Conservation (phyloP, 2,888 invertebrate species). For the Sinhomidia bicolor region DNA sequence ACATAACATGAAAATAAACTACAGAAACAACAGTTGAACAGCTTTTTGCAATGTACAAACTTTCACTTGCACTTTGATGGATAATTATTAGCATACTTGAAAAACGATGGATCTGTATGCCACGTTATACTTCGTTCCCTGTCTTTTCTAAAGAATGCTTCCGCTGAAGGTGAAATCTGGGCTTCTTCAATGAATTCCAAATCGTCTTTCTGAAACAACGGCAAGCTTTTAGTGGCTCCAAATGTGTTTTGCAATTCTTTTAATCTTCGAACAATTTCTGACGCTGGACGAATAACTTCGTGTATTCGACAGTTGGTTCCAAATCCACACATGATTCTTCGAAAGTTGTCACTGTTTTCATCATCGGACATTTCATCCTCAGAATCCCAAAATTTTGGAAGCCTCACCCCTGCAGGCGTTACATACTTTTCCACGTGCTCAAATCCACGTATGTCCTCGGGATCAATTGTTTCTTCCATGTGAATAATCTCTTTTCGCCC, state of each 20-base stretch:
- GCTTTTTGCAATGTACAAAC: not conserved
- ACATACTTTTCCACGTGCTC: slow-evolving; percentile 62
- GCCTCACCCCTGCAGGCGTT: slow-evolving; percentile 32
- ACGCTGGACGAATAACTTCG: slow-evolving; percentile 68
- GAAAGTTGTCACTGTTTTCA: slow-evolving; percentile 65
- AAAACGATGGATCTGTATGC: slow-evolving; percentile 61
- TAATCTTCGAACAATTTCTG: slow-evolving; percentile 63
- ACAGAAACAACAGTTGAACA: too few species aligned
- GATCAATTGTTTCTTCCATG: slow-evolving; percentile 57
- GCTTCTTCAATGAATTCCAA: not conserved
- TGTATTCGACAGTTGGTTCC: slow-evolving; percentile 66
- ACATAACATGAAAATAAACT: not conserved
- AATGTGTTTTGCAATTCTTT: slow-evolving; percentile 68
- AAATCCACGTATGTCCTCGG: slow-evolving; percentile 62
- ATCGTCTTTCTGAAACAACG: slow-evolving; percentile 49
- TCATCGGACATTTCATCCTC: slow-evolving; percentile 69
- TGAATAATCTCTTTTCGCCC: slow-evolving; percentile 58
- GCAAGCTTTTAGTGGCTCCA: slow-evolving; percentile 51
- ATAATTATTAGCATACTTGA: slow-evolving; percentile 62
- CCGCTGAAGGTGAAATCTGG: not conserved
- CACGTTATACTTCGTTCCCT: slow-evolving; percentile 31
- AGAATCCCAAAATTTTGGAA: slow-evolving; percentile 71
- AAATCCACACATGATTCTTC: slow-evolving; percentile 71
- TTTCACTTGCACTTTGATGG: slow-evolving; percentile 44
- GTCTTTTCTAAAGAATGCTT: slow-evolving; percentile 2